These are phyloP conservation scores for Hapalemur alaotrensis DNA, from an alignment of 2,797 vertebrate species.

Conservation along the genomic window DNA sequence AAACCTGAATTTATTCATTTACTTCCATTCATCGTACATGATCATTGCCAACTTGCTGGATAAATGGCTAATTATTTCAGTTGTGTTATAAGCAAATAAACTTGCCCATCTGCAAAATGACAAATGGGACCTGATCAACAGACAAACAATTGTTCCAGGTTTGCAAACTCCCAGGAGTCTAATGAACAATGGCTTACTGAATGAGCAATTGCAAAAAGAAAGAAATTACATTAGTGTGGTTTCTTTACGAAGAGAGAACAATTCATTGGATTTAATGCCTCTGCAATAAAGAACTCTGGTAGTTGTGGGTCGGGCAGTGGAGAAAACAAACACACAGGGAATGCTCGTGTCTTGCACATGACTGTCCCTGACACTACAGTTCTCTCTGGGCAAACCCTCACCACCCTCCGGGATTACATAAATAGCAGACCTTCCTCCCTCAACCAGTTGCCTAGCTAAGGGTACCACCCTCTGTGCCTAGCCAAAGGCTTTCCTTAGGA, in stretches of 20 bases:
- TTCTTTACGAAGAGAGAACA: constrained; percentile 51
- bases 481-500: not conserved
- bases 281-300: not conserved
- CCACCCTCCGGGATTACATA: not conserved
- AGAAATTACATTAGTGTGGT: constrained; percentile 57
- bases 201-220: constrained; percentile 63
- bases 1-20: constrained; percentile 54
- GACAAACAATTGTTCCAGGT: constrained; percentile 62
- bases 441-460: not conserved
- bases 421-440: not conserved
- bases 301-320: not conserved
- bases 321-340: not conserved
- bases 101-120: constrained; percentile 52
- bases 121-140: constrained; percentile 60
- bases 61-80: constrained; percentile 70
- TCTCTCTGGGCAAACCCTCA: not conserved
- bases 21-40: constrained; percentile 53
- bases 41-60: constrained; percentile 46
- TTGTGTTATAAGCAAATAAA: constrained; percentile 63
- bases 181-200: constrained; percentile 61
- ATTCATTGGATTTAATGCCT: not conserved
- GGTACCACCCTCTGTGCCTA: not conserved
- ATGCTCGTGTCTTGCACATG: not conserved
- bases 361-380: not conserved
- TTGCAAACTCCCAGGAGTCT: constrained; percentile 39